Conservation (phyloP, 2,113 vertebrate species). For the Thermophis baileyi region DNA sequence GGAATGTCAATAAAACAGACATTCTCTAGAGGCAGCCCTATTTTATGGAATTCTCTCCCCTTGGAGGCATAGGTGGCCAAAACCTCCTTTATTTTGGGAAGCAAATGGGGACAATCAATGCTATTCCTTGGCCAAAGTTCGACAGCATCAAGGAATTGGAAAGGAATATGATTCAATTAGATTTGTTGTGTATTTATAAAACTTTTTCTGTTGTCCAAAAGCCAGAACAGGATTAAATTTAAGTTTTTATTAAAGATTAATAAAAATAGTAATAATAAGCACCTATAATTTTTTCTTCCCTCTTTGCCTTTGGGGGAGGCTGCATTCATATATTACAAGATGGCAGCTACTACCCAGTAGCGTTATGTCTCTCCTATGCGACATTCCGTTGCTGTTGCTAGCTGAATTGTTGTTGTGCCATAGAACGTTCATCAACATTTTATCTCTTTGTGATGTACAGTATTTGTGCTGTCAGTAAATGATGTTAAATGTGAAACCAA, state of each 20-base stretch:
- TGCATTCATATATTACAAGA: not conserved
- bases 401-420: not conserved
- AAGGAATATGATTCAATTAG: not conserved
- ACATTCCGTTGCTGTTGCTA: no score
- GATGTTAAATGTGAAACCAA: not conserved
- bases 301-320: not conserved
- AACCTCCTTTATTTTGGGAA: not conserved
- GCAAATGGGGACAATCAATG: not conserved
- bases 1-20: not conserved
- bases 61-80: not conserved
- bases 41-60: not conserved
- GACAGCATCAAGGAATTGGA: not conserved
- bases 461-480: not conserved
- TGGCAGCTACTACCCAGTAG: not conserved
- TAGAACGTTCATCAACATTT: not conserved
- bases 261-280: not conserved
- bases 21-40: not conserved
- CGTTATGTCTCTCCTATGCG: not conserved
- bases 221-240: not conserved
- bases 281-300: not conserved
- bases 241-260: not conserved
- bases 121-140: not conserved
- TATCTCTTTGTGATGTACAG: not conserved
- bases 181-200: no score
- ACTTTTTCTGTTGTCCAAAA: not conserved